Evolutionary conservation across 2,888 invertebrate genomes (phyloP), one percentile per base, ranked within the genome.

Genomic region (Sminthurinus aureus): DNA sequence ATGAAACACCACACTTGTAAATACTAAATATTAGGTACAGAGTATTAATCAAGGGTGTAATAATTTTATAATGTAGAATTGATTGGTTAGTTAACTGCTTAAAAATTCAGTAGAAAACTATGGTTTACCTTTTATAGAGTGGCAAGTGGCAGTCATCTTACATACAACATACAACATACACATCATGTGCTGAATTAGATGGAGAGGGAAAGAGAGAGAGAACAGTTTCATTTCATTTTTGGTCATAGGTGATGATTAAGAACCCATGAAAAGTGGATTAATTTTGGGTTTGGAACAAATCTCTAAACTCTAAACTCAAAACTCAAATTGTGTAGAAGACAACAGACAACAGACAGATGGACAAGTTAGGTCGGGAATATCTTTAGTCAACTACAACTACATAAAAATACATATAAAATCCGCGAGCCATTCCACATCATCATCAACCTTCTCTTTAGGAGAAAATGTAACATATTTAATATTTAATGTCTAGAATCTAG

Each of bases 191-290:
- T 20, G 26, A 24, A 64, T 52, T 12, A 20, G 82, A 67, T 6
- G 38, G 38, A 51, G 71, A 83, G 64, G 69, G 83, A 78, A 51
- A 38, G 38, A 38, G 38, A 38, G 38, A 38, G 38, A 38, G 38
- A 38, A 38, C 64, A 50, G 51, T 22, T 20, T 51, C 83, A 64
- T 22, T 20, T 51, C 83, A 64, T 77, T 78, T 83, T 78, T 78
- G 83, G 83, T 67, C 83, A 83, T 83, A 51, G 78, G 71, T 78
- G 78, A 83, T 78, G 83, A 83, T 83, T 83, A 83, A 58, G 78
- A 83, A 83, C 71, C 78, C 78, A 83, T 83, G 83, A 83, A 78
- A 83, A 83, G 83, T 83, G 78, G 83, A 83, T 83, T 83, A 83
- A 83, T 83, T 77, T 83, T 26, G 83, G 83, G 83, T 71, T 71